Evolutionary conservation across 2,113 vertebrate species (phyloP), one percentile per base, ranked within the genome.

Genomic region (Corythaeola cristata): DNA sequence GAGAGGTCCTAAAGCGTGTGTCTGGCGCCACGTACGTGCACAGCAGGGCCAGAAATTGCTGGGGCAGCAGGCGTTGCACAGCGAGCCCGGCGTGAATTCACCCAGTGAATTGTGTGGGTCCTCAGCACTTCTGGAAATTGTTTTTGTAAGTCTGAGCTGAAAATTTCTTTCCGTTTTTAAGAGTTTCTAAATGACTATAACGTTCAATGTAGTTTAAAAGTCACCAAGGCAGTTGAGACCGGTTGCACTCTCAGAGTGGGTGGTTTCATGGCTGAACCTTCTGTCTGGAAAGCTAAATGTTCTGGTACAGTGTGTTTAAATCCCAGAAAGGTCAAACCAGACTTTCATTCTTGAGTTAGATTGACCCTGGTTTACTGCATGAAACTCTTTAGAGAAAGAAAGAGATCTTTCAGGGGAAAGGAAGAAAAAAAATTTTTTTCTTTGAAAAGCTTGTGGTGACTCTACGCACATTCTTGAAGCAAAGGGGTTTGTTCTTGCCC

Each of bases 301-400:
- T 94, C 95, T 94, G 76, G 92, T 95, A 92, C 89, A 39, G 91
- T 7, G 1, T 85, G 88, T 93, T 95, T 89, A 88, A 97, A 78
- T 85, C 87, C 74, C 94, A 93, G 74, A 96, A 94, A 96, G 97
- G 94, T 97, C 96, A 97, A 91, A 69, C 32, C 81, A 96, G 96
- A 96, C 92, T 88, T 91, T 93, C 81, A 63, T 91, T 88, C 91
- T 92, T 79, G 60, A 73, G 87, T 94, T 91, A 96, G 66, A 50
- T 23, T 96, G 97, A 95, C 96, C 93, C 77, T 73, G 84, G 55
- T 89, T 95, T 96, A 68, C 84, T 91, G 95, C 6, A 2, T 84
- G 86, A 90, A 83, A 33, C 68, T 96, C 78, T 91, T 66, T 39
- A 84, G 79, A 78, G 88, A 95, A 95, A 96, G 62, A 95, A 84